Base-by-base conservation (phyloP, 2,113 vertebrate species). In the Perccottus glenii region DNA sequence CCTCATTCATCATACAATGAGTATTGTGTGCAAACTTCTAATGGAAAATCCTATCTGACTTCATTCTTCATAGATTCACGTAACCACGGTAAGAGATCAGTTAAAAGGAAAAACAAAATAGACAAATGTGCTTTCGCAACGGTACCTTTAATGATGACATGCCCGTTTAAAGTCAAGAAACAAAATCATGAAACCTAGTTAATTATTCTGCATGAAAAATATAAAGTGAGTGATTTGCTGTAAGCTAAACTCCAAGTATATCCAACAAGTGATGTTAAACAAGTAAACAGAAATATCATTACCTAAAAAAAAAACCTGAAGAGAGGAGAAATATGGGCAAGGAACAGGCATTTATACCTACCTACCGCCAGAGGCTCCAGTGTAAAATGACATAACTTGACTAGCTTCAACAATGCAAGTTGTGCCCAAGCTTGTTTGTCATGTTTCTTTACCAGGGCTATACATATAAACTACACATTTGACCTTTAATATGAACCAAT, bases 1-100 rank as follows among this genome's bases (percentile, higher is more conserved):
- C 33, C 8, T 8, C 35, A 36, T 64, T 76, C 15, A 19, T 64
- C 65, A 66, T 19, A 60, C 50, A 61, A 47, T 11, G 35, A 32
- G 44, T 46, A 14, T 5, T 38, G 43, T 50, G 56, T 64, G 44
- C 9, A 46, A 16, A 12, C 4, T 44, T 6, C 33, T 4, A 16
- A 51, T 35, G 9, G 1, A 9, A 68, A 56, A 49, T 19, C 43
- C 36, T 4, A 27, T 2, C 43, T 48, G 12, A n/a, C 35, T 47
- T 14, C 16, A 63, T 63, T 59, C 56, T 36, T 10, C 2, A 47
- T 38, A 48, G 35, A 19, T 7, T 59, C 47, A 52, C 0, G 0
- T 32, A 15, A 16, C 19, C 19, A 27, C 10, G 42, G 42, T 43
- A n/a, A n/a, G n/a, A n/a, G 7, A 38, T 4, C 7, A 6, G 2